Conservation (phyloP, 2,797 vertebrate genomes). For the Todus mexicanus region DNA sequence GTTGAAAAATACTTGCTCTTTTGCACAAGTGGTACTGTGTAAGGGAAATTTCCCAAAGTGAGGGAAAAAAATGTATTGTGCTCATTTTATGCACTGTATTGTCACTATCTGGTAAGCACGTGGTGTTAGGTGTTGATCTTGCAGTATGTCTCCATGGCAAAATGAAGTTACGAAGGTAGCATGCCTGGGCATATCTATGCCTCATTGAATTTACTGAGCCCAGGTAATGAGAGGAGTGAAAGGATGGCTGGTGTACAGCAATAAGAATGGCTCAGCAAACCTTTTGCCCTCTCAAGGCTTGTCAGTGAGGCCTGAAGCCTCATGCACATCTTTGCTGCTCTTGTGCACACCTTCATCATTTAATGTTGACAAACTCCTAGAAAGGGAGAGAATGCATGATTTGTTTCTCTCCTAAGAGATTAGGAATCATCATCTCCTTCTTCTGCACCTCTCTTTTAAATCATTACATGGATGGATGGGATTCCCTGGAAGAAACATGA, state of each 20-base stretch:
- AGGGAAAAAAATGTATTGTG: not conserved
- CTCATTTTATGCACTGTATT: not conserved
- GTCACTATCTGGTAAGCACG: not conserved
- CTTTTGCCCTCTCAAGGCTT: not conserved
- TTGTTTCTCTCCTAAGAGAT: not conserved
- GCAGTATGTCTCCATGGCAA: not conserved
- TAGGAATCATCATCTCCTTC: not conserved
- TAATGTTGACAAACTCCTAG: not conserved
- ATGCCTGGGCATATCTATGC: not conserved
- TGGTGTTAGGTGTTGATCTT: not conserved
- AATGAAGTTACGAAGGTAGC: not conserved
- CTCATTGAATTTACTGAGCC: not conserved
- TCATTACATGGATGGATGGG: fast-evolving
- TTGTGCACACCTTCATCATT: not conserved
- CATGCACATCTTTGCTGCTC: not conserved
- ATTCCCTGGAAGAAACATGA: not conserved
- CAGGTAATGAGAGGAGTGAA: not conserved
- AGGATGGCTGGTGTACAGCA: not conserved
- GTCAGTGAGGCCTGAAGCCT: not conserved
- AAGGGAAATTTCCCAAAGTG: not conserved
- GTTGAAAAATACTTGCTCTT: not conserved
- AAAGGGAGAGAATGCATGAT: not conserved
- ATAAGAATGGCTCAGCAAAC: not conserved
- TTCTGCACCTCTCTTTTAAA: not conserved
- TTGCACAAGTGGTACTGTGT: not conserved